Base-by-base conservation (phyloP, 2,113 vertebrate species). In the Pelodiscus sinensis region DNA sequence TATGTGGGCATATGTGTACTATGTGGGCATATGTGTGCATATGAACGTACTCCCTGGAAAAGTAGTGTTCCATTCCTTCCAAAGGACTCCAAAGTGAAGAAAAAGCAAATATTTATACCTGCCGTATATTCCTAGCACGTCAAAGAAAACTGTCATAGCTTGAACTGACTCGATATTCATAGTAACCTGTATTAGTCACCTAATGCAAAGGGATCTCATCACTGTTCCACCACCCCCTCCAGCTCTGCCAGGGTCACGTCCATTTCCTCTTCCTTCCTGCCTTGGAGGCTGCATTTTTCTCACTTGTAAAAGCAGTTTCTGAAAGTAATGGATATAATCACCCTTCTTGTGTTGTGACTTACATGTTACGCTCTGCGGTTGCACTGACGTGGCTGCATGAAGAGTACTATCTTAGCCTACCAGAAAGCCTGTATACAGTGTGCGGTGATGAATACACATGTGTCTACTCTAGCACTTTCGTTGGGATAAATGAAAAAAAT, bases 251-350 rank as follows among this genome's bases (percentile, higher is more conserved):
- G 62, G 14, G 19, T 38, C 90, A n/a, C 93, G 81, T 3, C 51
- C 24, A 38, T 94, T 87, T 62, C 22, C 52, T 87, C 52, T 51
- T 90, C 54, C 81, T 55, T n/a, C 73, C 78, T 84, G 24, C 27
- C 78, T 75, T 79, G 79, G 82, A 92, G 60, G 82, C 57, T 93
- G 84, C 78, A 5, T 73, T 94, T 97, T 96, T 73, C 57, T 87
- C 56, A 31, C 58, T 77, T 71, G 50, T 88, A 90, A 55, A 1
- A 71, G 55, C 44, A 86, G 2, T 38, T 29, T 14, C 51, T 56
- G 50, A 90, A 89, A 0, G 8, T 6, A 51, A 87, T 0, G 0
- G 50, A 85, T 73, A 18, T 81, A 73, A 79, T 88, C 62, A 58
- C 6, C 35, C 22, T 82, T 62, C 51, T 58, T 55, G 35, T n/a